Evolutionary conservation across 2,888 invertebrate species (phyloP).

Genomic region (Luffia ferchaultella): DNA sequence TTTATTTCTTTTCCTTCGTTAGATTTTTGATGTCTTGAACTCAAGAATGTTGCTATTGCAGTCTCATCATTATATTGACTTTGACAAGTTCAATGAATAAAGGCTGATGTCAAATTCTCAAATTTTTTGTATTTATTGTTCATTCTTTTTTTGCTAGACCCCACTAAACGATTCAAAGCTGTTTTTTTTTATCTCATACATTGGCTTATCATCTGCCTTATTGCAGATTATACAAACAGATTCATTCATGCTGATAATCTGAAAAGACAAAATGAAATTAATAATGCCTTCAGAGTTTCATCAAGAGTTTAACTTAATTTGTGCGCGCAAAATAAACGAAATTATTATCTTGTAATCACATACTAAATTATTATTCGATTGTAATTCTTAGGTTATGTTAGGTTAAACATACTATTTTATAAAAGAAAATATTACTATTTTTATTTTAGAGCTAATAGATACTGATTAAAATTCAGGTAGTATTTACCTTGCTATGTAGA

Average conservation of each 20-base stretch:
- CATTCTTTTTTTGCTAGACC: not conserved
- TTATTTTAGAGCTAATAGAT: not conserved
- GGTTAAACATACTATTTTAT: not conserved
- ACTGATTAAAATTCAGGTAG: not conserved
- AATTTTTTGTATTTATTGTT: slow-evolving; percentile 1
- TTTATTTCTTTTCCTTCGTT: slow-evolving; percentile 12
- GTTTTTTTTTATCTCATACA: slow-evolving; percentile 15
- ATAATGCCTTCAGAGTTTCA: not conserved
- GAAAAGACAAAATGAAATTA: slow-evolving; percentile 4
- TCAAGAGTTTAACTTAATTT: not conserved
- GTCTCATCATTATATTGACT: slow-evolving; percentile 9
- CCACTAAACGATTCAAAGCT: slow-evolving; percentile 12
- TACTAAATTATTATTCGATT: not conserved
- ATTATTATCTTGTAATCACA: not conserved
- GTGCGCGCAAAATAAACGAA: not conserved
- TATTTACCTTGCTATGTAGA: not conserved
- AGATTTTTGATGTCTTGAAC: slow-evolving; percentile 7
- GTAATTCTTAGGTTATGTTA: not conserved
- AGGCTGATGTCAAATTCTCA: slow-evolving; percentile 7
- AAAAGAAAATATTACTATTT: not conserved
- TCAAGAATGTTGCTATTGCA: slow-evolving; percentile 9
- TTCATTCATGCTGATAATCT: slow-evolving; percentile 13
- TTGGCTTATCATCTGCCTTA: slow-evolving; percentile 12
- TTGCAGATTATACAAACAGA: slow-evolving; percentile 14
- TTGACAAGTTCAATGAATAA: slow-evolving; percentile 7